Base-by-base conservation (phyloP, 2,113 vertebrate species). In the Cyanocitta stelleri region DNA sequence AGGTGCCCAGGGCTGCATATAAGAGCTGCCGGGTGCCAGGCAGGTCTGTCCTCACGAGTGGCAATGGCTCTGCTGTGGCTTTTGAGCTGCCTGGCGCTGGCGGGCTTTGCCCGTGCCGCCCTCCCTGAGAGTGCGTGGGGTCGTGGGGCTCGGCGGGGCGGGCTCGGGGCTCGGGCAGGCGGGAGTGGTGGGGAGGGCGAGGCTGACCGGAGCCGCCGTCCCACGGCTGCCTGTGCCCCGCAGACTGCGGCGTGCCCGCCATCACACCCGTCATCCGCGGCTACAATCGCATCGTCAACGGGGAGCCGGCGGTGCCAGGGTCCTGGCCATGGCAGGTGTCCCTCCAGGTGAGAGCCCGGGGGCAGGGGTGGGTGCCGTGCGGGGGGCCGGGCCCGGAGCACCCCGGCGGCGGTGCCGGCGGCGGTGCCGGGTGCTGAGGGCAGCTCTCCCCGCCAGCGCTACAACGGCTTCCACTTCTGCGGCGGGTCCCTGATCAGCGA, bases 261-360 rank as follows among this genome's bases (percentile, higher is more conserved):
- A 98, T 98, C 72, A 0, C 89, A 0, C 98, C 98, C 0, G 55
- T 97, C 71, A 67, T 99, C 90, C 95, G 7, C 0, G 98, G 98
- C 90, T 98, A 98, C 68, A 44, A 59, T 80, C 96, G 98, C 87
- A 98, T 98, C 0, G 95, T 98, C 79, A 98, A 97, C 8, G 98
- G 98, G 2, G 97, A 98, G 74, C 88, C 98, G 0, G 98, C 97
- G 1, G 62, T 98, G 72, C 87, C 97, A 0, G 97, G 97, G 19
- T 98, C 98, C 58, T 98, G 98, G 98, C 98, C 98, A 5, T 98
- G 98, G 98, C 98, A 98, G 94, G 97, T 98, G 71, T 73, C 71
- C 22, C 52, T 73, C 7, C 71, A 56, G 52, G 71, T 73, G 71
- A 73, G 71, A 43, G 39, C 12, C 52, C 69, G 39, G 71, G 52